Percentiles rank a stretch among this genome's conserved stretches.
These are phyloP conservation scores for Tympanoctomys barrerae DNA, from an alignment of 2,797 vertebrate genomes.

Conservation along the genomic window DNA sequence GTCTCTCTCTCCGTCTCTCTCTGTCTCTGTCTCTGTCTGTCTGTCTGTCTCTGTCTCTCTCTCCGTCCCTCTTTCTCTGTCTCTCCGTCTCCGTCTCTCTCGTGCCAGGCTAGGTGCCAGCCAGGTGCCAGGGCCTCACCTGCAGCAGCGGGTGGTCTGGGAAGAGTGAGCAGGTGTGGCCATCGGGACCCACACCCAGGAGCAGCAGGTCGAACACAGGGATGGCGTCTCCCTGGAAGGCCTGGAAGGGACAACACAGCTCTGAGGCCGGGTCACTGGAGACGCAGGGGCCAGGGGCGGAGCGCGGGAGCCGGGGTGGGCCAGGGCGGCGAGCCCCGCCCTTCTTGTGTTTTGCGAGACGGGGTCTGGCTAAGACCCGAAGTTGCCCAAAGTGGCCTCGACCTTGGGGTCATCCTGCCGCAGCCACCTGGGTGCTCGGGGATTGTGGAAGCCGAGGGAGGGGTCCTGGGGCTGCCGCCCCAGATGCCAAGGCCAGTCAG, in stretches of 20 bases:
- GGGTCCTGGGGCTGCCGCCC: not conserved
- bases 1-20: no score
- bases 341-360: not conserved
- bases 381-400: not conserved
- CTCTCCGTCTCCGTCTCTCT: no score
- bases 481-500: not conserved
- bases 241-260: constrained; percentile 82
- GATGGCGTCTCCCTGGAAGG: constrained; percentile 90
- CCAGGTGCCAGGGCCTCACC: constrained; percentile 86
- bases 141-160: constrained; percentile 94
- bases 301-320: not conserved
- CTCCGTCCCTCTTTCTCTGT: no score
- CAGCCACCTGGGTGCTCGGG: not conserved
- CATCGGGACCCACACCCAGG: constrained; percentile 96
- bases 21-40: no score
- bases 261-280: not conserved
- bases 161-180: constrained; percentile 97
- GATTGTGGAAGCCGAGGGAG: not conserved
- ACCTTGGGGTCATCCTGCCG: not conserved
- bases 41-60: no score
- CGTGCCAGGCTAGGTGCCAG: not conserved
- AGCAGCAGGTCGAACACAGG: constrained; percentile 95
- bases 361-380: not conserved
- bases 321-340: not conserved
- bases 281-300: accelerated